These are phyloP conservation scores for Drosophila melanosoma DNA, from an alignment of 2,888 invertebrate genomes.

Conservation along the genomic window DNA sequence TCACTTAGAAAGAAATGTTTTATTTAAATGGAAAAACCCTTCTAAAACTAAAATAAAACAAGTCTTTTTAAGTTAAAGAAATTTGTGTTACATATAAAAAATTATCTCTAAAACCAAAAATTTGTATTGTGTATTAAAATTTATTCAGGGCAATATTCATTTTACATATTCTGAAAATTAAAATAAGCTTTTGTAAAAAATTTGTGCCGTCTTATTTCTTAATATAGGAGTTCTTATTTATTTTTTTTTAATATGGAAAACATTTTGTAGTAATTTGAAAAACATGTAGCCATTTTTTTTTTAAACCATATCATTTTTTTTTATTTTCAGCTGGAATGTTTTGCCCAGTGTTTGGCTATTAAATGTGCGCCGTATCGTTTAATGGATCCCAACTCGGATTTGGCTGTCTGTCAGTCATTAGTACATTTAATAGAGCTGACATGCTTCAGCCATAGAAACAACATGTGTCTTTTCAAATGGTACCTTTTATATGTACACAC, in stretches of 20 bases:
- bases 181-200: neutral
- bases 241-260: neutral
- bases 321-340: neutral
- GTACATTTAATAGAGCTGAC: conserved; percentile 55
- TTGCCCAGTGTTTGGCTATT: conserved; percentile 16
- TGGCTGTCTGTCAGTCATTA: conserved; percentile 53
- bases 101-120: neutral
- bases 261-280: neutral
- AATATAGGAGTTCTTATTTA: neutral
- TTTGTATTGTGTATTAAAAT: neutral
- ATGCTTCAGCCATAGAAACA: conserved; percentile 34
- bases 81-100: accelerated
- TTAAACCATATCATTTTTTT: neutral
- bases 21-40: too few relatives aligned
- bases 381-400: conserved; percentile 25
- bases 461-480: conserved; percentile 39
- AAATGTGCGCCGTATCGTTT: conserved; percentile 29
- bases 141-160: neutral
- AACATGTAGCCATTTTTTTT: too few relatives aligned
- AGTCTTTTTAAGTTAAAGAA: neutral
- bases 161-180: neutral
- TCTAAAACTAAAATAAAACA: neutral
- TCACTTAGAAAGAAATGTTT: neutral
- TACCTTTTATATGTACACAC: conserved; percentile 32
- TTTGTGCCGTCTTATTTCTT: neutral